phyloP scores from a whole-genome alignment of 2,888 invertebrate species.

The Thymelicus lineola region DNA sequence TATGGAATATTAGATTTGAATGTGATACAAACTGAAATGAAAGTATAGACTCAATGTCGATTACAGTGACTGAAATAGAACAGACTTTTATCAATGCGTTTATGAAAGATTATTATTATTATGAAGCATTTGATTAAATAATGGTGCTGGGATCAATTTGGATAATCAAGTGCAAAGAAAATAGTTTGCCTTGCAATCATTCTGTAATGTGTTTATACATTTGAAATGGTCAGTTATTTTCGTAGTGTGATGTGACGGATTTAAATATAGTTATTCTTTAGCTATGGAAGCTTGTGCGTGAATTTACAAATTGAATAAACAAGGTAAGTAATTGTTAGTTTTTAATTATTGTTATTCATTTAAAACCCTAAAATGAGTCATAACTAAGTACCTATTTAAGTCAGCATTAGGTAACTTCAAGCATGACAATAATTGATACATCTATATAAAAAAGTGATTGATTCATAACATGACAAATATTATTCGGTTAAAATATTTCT shows the following conservation, averaged over 20 bases:
- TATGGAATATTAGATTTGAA: not conserved
- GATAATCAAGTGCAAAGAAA: too few species aligned
- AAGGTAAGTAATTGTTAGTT: not conserved
- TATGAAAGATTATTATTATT: not conserved
- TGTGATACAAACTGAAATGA: not conserved
- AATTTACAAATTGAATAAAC: not conserved
- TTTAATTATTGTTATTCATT: not conserved
- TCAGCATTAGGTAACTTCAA: too few species aligned
- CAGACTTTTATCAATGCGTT: conserved; percentile 1
- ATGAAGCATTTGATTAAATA: not conserved
- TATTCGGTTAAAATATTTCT: too few species aligned
- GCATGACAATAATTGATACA: too few species aligned
- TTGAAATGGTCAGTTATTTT: conserved; percentile 14
- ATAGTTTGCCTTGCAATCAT: too few species aligned
- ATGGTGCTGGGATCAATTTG: too few species aligned
- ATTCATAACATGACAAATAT: too few species aligned
- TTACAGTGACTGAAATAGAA: conserved; percentile 13
- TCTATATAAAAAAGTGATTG: too few species aligned
- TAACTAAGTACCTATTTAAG: too few species aligned
- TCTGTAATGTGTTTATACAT: conserved; percentile 2
- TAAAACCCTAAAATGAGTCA: too few species aligned
- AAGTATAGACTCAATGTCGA: not conserved
- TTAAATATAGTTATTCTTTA: conserved; percentile 7
- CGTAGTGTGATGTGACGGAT: conserved; percentile 2
- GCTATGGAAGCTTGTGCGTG: not conserved